Base-by-base conservation (phyloP, 2,113 vertebrate genomes). In the Leucoraja erinaceus region DNA sequence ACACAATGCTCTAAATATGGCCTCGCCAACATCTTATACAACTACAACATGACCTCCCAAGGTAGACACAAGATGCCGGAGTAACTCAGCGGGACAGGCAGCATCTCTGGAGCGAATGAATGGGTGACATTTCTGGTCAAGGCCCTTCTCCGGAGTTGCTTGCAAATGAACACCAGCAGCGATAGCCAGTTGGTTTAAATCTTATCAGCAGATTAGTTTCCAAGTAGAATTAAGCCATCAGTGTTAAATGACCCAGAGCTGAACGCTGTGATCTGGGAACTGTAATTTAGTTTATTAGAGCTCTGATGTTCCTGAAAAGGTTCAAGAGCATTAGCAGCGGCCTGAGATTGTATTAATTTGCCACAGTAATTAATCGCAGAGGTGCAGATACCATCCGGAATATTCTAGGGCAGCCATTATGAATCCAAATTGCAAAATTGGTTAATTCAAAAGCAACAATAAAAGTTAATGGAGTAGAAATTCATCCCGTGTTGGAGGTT, bases 341-440 rank as follows among this genome's bases (percentile, higher is more conserved):
- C 79, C 47, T 83, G 79, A 83, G 47, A 83, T 47, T 56, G 78
- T 54, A 81, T 81, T 47, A 54, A 83, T 86, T 28, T 86, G 28
- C 59, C 83, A 63, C 28, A n/a, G 28, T n/a, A n/a, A 61, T 86
- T 86, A 61, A 86, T 63, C 59, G 31, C 18, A 56, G 79, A 83
- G 11, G 4, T 11, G 54, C 56, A 47, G 1, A 28, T 59, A 28
- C 20, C 47, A 31, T 22, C 77, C 54, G 9, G 54, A 56, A 59
- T 54, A 56, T 78, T 47, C 77, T 84, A 86, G 22, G 25, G 25
- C n/a, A 0, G 28, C 25, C 59, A 86, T n/a, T 61, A 25, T 83
- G 18, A 83, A 83, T 3, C 47, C 28, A 61, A 61, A 86, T 28
- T 61, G 56, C 25, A 86, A 63, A n/a, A 61, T 59, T n/a, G 9